phyloP scores from a whole-genome alignment of 30 jellyfish, hydroid and myxozoan species.

The Aurelia aurita complex sp. Pacific region DNA sequence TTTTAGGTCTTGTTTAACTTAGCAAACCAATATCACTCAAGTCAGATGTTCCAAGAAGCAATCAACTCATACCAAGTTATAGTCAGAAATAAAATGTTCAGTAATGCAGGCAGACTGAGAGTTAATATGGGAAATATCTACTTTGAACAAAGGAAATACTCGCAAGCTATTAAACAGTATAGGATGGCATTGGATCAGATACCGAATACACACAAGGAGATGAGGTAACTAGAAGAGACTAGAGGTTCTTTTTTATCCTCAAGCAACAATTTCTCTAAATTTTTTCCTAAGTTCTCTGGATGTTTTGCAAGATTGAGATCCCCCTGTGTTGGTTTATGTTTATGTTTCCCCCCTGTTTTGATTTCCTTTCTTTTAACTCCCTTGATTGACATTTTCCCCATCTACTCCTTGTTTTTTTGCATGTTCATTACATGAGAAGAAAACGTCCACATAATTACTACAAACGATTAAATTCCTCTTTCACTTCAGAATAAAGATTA shows the following conservation, averaged over 20 bases:
- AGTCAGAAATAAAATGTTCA: slow-evolving; percentile 97
- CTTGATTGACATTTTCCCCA: too few relatives aligned
- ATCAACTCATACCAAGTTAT: slow-evolving; percentile 92
- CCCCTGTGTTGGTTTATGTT: too few relatives aligned
- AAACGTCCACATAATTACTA: too few relatives aligned
- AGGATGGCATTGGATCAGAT: slow-evolving; percentile 96
- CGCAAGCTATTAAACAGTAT: slow-evolving; percentile 95
- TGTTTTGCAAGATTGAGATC: too few relatives aligned
- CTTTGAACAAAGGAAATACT: slow-evolving; percentile 85
- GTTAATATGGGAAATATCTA: slow-evolving; percentile 92
- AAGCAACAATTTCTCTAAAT: too few relatives aligned
- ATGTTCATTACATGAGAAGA: too few relatives aligned
- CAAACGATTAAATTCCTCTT: too few relatives aligned
- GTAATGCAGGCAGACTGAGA: slow-evolving; percentile 97
- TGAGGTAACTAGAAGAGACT: slow-evolving; percentile 54
- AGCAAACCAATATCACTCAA: slow-evolving; percentile 89
- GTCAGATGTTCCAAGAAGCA: slow-evolving; percentile 92
- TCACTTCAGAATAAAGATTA: slow-evolving; percentile 72
- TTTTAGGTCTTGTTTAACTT: slow-evolving; percentile 89
- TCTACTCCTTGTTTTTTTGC: too few relatives aligned
- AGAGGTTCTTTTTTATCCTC: too few relatives aligned
- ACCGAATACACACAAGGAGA: slow-evolving; percentile 91
- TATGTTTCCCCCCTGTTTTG: too few relatives aligned
- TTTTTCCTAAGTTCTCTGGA: too few relatives aligned
- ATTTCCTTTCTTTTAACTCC: too few relatives aligned